These are phyloP conservation scores for Halcyon badia DNA, from an alignment of 2,797 vertebrate species.

Conservation along the genomic window DNA sequence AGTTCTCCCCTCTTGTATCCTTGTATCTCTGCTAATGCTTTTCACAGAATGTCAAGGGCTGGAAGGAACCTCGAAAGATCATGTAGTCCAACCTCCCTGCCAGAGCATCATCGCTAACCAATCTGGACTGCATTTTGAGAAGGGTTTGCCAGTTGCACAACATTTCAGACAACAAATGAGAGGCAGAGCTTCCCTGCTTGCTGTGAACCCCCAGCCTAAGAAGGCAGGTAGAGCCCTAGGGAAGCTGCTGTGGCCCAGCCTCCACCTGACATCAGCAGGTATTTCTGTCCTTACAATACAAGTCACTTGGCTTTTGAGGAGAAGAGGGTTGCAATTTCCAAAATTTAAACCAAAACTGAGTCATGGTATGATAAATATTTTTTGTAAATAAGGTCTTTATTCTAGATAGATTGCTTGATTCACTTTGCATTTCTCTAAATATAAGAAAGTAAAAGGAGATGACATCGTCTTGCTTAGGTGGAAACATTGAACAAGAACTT, in stretches of 20 bases:
- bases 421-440: not conserved
- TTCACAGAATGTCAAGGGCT: not conserved
- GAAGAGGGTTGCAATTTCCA: not conserved
- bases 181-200: not conserved
- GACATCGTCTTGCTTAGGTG: not conserved
- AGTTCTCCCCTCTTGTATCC: not conserved
- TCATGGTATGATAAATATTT: not conserved
- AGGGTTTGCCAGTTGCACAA: not conserved
- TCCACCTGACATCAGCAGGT: no score
- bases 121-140: not conserved
- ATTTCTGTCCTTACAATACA: not conserved
- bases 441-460: not conserved
- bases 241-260: not conserved
- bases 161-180: not conserved
- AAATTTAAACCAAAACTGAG: not conserved
- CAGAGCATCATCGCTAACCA: not conserved
- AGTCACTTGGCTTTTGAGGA: not conserved
- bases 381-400: not conserved
- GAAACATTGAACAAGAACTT: not conserved
- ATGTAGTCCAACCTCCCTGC: no score
- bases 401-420: not conserved
- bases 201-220: not conserved
- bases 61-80: no score
- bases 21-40: fast-evolving
- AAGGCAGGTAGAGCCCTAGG: no score